Conservation (phyloP, 2,113 vertebrate genomes). For the Microtus pennsylvanicus region DNA sequence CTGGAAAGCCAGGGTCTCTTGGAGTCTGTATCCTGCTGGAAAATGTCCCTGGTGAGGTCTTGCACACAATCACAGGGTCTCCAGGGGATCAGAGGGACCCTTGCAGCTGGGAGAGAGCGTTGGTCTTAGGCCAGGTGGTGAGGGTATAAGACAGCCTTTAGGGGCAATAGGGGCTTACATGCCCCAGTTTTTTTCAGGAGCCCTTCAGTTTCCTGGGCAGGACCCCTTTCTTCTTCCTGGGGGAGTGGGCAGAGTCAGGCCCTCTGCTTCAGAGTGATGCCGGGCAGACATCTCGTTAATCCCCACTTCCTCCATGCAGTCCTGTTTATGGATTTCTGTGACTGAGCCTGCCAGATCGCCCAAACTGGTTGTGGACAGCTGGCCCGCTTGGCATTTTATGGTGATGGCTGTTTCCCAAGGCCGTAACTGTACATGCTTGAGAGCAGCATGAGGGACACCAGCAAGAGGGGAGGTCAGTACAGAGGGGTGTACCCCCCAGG, state of each 20-base stretch:
- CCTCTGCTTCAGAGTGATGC: background rate
- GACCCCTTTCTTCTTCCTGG: background rate
- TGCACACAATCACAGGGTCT: rapidly evolving
- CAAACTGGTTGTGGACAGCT: slow-evolving; percentile 70
- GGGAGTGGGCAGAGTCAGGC: background rate
- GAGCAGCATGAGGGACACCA: background rate
- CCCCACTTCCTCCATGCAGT: background rate
- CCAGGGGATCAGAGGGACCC: background rate
- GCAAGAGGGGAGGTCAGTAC: background rate
- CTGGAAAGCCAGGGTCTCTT: background rate
- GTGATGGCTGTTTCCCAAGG: slow-evolving; percentile 57
- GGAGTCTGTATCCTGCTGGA: background rate
- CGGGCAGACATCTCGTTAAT: background rate
- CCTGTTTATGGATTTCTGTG: slow-evolving; percentile 63
- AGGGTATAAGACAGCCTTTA: background rate
- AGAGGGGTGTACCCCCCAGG: background rate
- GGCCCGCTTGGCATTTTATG: slow-evolving; percentile 74
- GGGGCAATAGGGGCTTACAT: no score
- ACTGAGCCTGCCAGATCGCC: slow-evolving; percentile 8
- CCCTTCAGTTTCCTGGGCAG: background rate
- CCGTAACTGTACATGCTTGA: background rate
- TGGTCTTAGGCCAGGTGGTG: background rate
- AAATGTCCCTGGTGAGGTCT: rapidly evolving
- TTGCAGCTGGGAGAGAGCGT: rapidly evolving
- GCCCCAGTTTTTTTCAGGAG: background rate